These are phyloP conservation scores for Lasioglossum pauxillum DNA, from an alignment of 2,888 invertebrate genomes.

Conservation along the genomic window DNA sequence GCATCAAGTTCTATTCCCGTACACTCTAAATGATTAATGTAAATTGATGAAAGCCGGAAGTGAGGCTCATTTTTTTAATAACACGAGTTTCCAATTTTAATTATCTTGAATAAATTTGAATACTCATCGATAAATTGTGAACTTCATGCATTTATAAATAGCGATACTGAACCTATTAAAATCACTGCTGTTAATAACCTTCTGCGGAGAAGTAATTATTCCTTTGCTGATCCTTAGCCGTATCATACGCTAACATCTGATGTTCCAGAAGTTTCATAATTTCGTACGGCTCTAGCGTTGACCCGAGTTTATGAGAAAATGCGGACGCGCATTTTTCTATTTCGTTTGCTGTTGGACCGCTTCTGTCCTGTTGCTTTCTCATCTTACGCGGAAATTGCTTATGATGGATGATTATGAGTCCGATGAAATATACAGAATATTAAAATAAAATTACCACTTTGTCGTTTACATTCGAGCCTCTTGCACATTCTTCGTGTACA, in stretches of 20 bases:
- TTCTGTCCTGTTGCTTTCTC: too few relatives aligned
- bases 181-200: not conserved
- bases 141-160: not conserved
- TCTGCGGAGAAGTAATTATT: not conserved
- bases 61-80: not conserved
- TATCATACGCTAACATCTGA: not conserved
- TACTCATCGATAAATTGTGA: not conserved
- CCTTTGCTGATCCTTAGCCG: not conserved
- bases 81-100: not conserved
- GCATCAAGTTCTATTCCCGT: not conserved
- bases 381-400: too few relatives aligned
- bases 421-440: too few relatives aligned
- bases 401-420: too few relatives aligned
- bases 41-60: not conserved
- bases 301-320: too few relatives aligned
- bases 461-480: too few relatives aligned
- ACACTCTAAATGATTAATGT: not conserved
- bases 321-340: too few relatives aligned
- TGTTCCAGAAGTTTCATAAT: not conserved
- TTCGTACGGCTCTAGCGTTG: not conserved
- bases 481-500: too few relatives aligned
- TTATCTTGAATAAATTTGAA: slow-evolving; percentile 4
- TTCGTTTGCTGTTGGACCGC: too few relatives aligned
- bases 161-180: not conserved
- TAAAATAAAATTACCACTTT: too few relatives aligned